A percentile compares a stretch with the other conserved stretches of the same genome.
Conservation (phyloP, 2,797 vertebrate species). For the Liasis olivaceus region DNA sequence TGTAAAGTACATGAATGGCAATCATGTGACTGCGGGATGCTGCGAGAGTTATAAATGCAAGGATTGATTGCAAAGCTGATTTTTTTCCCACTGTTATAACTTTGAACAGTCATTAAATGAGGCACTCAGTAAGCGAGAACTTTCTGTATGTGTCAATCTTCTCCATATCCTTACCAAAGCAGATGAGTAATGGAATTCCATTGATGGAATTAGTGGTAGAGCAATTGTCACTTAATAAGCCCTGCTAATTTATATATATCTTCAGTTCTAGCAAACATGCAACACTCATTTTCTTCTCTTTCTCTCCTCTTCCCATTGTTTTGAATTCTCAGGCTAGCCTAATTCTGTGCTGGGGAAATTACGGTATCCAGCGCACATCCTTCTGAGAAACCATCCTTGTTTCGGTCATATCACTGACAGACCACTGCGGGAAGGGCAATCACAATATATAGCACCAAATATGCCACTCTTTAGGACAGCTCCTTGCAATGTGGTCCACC, state of each 20-base stretch:
- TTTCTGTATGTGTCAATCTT: too few species aligned
- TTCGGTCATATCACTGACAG: background rate
- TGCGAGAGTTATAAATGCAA: background rate
- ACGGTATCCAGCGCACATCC: background rate
- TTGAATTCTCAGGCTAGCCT: background rate
- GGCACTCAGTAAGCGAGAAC: too few species aligned
- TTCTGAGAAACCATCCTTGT: background rate
- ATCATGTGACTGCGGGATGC: background rate
- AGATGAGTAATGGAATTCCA: too few species aligned
- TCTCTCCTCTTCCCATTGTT: background rate
- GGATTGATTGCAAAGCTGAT: background rate
- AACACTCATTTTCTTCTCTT: background rate
- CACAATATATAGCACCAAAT: background rate
- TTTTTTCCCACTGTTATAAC: background rate
- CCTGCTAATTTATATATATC: background rate
- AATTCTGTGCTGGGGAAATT: background rate
- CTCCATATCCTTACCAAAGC: too few species aligned
- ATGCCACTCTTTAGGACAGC: background rate
- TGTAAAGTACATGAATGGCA: background rate
- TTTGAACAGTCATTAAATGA: background rate
- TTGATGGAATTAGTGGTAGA: too few species aligned
- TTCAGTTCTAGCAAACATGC: background rate
- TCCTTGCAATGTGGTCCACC: background rate
- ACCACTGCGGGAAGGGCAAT: background rate
- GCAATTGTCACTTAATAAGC: too few species aligned